A percentile compares a stretch with the other conserved stretches of the same genome.
Evolutionary conservation across 1,140 invertebrate genomes (phyloP).

Genomic region (Campodea augens): DNA sequence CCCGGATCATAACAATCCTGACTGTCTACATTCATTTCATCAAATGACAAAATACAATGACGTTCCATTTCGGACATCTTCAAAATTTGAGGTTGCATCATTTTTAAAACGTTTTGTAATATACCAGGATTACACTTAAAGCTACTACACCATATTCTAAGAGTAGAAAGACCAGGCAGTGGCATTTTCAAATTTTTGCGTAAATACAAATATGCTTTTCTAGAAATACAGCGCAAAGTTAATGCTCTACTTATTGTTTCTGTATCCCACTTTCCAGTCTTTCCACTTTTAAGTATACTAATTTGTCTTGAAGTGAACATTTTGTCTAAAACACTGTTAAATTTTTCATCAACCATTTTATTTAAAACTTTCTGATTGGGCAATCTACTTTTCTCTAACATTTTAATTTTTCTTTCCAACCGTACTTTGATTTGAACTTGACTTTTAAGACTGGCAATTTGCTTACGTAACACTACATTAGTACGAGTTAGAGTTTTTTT

Average conservation of each 20-base stretch:
- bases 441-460: too few relatives aligned
- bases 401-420: too few relatives aligned
- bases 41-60: neutral
- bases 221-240: neutral
- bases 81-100: too few relatives aligned
- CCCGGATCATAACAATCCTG: conserved; percentile 18
- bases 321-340: too few relatives aligned
- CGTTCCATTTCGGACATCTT: neutral
- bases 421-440: too few relatives aligned
- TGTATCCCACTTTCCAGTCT: neutral
- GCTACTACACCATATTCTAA: neutral
- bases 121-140: neutral
- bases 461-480: too few relatives aligned
- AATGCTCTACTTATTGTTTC: neutral
- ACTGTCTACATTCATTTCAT: neutral
- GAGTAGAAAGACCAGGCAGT: neutral
- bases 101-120: neutral
- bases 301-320: too few relatives aligned
- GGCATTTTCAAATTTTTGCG: neutral
- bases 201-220: neutral
- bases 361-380: too few relatives aligned
- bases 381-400: too few relatives aligned
- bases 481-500: too few relatives aligned
- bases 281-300: too few relatives aligned
- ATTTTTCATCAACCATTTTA: too few relatives aligned